Base-by-base conservation (phyloP, 2,888 invertebrate genomes). In the Plebejus melissa region DNA sequence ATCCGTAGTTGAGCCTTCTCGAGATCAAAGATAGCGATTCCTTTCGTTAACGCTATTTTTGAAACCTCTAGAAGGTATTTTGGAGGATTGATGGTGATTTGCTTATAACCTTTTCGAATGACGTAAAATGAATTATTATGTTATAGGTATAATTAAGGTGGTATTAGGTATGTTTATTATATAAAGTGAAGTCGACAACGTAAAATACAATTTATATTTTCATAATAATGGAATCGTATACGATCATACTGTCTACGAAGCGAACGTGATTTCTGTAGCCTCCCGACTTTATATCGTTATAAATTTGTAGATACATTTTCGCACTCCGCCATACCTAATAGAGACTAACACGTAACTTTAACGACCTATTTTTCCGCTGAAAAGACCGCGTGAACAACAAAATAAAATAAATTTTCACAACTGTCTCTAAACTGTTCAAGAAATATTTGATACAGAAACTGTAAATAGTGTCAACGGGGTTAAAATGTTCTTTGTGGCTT, bases 1-100 rank as follows among this genome's bases (percentile, higher is more conserved):
- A 75, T 76, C 77, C 70, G 74, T 74, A 78, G 76, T 76, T 74
- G 77, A 77, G 75, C 69, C 70, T 76, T 41, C 70, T 70, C 57
- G 74, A 32, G 46, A 72, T 72, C 72, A 72, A 72, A 50, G 50
- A 72, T 72, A 72, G 46, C 50, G 72, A 54, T 28, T 72, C 16
- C 32, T 65, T 36, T 36, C 36, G 65, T 65, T 36, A 65, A 16
- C 13, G 65, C 11, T 65, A 36, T 16, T 65, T 65, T 65, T 16
- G 65, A 13, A 13, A 13, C 32, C 32, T 65, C 32, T 32, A 22
- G 32, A 4, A 32, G 65, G 13, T 13, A 65, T 65, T 36, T 32
- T 36, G 4, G 13, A 65, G 65, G 13, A 65, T 13, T 32, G 65
- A 65, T 65, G 36, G 11, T 65, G 65, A 65, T 5, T 5, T 32